Evolutionary conservation across 2,888 invertebrate genomes (phyloP).

Genomic region (Hypomecis atomaria): DNA sequence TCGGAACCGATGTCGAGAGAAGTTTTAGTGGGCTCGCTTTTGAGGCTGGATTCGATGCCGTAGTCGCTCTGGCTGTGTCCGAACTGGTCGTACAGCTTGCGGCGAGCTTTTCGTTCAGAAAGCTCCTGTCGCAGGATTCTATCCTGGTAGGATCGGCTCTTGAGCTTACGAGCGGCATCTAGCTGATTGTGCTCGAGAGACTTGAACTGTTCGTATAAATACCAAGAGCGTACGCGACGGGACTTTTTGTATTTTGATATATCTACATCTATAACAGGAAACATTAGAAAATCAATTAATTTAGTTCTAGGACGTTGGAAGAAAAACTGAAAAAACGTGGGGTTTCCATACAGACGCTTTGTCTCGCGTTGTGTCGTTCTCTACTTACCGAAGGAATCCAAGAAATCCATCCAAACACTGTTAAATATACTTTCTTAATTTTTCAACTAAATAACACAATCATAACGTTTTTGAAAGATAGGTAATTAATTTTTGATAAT

Average conservation of each 20-base stretch:
- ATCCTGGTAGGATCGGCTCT: constrained; percentile 67
- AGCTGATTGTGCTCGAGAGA: constrained; percentile 70
- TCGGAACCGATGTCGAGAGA: constrained; percentile 55
- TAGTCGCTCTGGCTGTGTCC: constrained; percentile 57
- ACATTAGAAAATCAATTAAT: background rate
- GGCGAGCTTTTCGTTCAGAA: constrained; percentile 64
- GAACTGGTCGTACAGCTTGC: constrained; percentile 61
- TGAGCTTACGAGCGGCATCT: constrained; percentile 66
- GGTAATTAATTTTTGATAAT: constrained; percentile 43
- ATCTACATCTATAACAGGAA: constrained; percentile 60
- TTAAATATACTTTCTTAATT: constrained; percentile 24
- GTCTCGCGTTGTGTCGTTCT: no score
- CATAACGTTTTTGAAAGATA: constrained; percentile 50
- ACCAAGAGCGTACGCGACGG: constrained; percentile 76
- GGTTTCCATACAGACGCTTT: background rate
- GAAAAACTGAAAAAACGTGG: background rate
- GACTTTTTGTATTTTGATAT: constrained; percentile 59
- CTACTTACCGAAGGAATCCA: constrained; percentile 67
- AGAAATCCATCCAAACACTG: constrained; percentile 65
- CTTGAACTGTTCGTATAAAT: constrained; percentile 76
- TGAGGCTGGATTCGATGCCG: constrained; percentile 44
- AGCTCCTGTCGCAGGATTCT: constrained; percentile 67
- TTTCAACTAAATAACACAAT: constrained; percentile 38
- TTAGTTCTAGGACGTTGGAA: background rate
- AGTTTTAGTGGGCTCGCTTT: constrained; percentile 46